phyloP scores from a whole-genome alignment of 2,797 vertebrate genomes.

The Staurois parvus region DNA sequence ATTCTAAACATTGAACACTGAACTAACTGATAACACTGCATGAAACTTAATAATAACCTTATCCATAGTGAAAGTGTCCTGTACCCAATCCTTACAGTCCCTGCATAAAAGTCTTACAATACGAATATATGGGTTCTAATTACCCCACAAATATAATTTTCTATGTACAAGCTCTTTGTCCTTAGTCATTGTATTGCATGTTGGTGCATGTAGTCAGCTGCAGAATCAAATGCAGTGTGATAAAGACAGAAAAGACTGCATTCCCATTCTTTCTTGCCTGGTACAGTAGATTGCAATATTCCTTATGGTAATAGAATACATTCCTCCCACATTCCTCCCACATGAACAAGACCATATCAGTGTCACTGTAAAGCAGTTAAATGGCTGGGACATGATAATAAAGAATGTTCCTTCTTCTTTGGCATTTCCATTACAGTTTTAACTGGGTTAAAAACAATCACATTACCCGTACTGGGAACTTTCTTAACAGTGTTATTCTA shows the following conservation, averaged over 20 bases:
- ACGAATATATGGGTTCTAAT: too few relatives aligned
- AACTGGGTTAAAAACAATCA: not conserved
- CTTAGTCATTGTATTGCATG: not conserved
- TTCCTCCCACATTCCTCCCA: not conserved
- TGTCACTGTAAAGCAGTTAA: not conserved
- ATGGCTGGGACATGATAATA: not conserved
- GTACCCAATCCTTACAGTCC: too few relatives aligned
- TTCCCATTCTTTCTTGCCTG: too few relatives aligned
- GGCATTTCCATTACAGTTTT: not conserved
- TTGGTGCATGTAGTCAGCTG: not conserved
- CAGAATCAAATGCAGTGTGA: not conserved
- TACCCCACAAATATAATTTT: too few relatives aligned
- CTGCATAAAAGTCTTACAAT: too few relatives aligned
- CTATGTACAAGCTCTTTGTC: not conserved
- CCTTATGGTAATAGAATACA: not conserved
- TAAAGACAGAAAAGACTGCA: not conserved
- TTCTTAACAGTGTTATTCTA: constrained; percentile 12
- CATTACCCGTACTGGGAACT: not conserved
- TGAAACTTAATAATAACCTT: too few relatives aligned
- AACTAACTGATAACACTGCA: too few relatives aligned
- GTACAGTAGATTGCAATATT: not conserved
- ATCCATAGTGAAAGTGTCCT: too few relatives aligned
- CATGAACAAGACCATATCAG: not conserved
- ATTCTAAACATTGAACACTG: too few relatives aligned
- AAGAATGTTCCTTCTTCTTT: constrained; percentile 4